These are phyloP conservation scores for Lysandra coridon DNA, from an alignment of 2,888 invertebrate species.

Conservation along the genomic window DNA sequence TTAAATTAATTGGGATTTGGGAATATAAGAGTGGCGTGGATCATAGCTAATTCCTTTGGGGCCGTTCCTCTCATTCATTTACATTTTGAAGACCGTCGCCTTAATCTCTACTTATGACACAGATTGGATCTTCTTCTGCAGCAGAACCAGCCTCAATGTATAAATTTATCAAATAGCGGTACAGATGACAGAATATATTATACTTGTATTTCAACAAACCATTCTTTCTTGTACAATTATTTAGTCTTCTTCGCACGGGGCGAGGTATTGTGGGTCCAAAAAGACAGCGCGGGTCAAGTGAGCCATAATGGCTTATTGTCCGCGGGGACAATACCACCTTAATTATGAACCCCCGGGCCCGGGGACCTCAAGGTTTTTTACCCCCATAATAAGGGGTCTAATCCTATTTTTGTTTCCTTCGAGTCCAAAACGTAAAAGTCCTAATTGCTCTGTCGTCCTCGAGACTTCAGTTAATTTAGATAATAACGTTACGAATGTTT, in stretches of 20 bases:
- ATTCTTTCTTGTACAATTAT: background rate
- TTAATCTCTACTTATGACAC: background rate
- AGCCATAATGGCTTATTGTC: constrained; percentile 49
- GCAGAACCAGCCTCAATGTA: background rate
- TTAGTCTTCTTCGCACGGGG: background rate
- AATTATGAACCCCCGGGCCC: constrained; percentile 51
- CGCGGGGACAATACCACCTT: constrained; percentile 55
- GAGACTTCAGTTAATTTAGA: constrained; percentile 17
- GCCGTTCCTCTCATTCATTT: no score
- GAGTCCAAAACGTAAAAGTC: constrained; percentile 13
- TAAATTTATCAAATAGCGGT: background rate
- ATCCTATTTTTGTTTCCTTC: constrained; percentile 5
- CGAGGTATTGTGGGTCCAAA: constrained; percentile 37
- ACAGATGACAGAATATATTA: background rate
- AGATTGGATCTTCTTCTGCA: background rate
- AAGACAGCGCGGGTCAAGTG: constrained; percentile 46
- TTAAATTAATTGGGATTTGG: no score
- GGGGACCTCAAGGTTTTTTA: constrained; percentile 45
- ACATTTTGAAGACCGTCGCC: no score
- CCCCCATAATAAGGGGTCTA: constrained; percentile 7
- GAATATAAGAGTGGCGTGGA: no score
- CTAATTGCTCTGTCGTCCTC: constrained; percentile 22
- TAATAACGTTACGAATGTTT: constrained; percentile 20
- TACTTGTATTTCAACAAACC: background rate
- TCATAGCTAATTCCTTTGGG: no score